Evolutionary conservation across 2,888 invertebrate genomes (phyloP), one percentile per base, ranked within the genome.

Genomic region (Slavum lentiscoides): DNA sequence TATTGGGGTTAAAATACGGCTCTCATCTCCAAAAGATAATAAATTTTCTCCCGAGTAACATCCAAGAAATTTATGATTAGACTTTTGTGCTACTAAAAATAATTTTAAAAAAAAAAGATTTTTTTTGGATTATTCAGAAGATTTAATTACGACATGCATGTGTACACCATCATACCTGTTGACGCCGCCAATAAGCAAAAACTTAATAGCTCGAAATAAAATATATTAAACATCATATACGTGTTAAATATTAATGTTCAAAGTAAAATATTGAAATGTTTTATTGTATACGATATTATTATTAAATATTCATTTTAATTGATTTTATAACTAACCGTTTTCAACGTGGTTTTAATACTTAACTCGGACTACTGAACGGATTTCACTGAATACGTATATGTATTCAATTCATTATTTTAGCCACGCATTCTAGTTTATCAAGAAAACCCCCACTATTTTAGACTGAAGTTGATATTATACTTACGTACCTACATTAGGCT

Each of bases 1-100:
- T 19, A 72, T 58, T 19, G 70, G 23, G 17, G 39, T 72, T 21
- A 74, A 49, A n/a, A 19, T 43, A 23, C 49, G 62, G 13, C 23
- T 43, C 7, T 74, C 74, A 13, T 74, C 74, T 17, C 74, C 74
- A 19, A 74, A 30, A 30, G 74, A 62, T n/a, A 62, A 43, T n/a
- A 74, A 23, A 62, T 74, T 53, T 11, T 62, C 62, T 19, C 21
- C 74, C 23, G 37, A n/a, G 43, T 62, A 74, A 53, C 74, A 74
- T 61, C 74, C 74, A 23, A 74, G 30, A 23, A 23, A 74, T 49
- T 61, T 62, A 68, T 49, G 21, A 68, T 23, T 68, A n/a, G 55
- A 30, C 17, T 19, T 53, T 53, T 69, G 69, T 11, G 55, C 5
- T 17, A 30, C 69, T 69, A 53, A 53, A 49, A 69, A 23, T 2